Percentiles rank a stretch among this genome's conserved stretches.
phyloP scores from a whole-genome alignment of 2,888 invertebrate species.

The Fragum whitleyi region DNA sequence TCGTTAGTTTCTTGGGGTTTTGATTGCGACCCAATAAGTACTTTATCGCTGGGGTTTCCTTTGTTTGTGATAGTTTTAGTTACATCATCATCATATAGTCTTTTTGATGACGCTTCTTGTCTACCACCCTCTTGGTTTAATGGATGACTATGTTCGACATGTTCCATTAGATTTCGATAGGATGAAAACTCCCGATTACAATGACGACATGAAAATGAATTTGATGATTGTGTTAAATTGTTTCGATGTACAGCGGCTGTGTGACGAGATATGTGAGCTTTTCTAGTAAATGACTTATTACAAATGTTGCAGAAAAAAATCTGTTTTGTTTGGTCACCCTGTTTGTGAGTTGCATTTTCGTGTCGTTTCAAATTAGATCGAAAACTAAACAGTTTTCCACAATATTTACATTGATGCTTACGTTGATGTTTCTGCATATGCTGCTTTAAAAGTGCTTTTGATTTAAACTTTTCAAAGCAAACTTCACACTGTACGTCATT shows the following conservation, averaged over 20 bases:
- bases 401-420: constrained; percentile 18
- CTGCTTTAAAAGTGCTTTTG: neutral
- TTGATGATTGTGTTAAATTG: too few species aligned
- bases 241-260: constrained; percentile 14
- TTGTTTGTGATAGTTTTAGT: neutral
- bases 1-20: neutral
- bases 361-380: constrained; percentile 10
- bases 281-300: constrained; percentile 36
- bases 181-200: constrained; percentile 14
- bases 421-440: constrained; percentile 27
- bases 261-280: constrained; percentile 28
- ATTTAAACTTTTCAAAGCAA: constrained; percentile 9
- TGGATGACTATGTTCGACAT: constrained; percentile 17
- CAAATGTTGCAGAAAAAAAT: constrained; percentile 33
- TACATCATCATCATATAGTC: constrained; percentile 6
- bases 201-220: constrained; percentile 14
- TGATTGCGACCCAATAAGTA: neutral
- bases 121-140: constrained; percentile 16
- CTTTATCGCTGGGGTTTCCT: neutral
- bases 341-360: neutral
- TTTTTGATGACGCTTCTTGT: neutral
- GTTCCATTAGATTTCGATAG: constrained; percentile 11
- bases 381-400: constrained; percentile 8
- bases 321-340: constrained; percentile 2
- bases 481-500: neutral